Base-by-base conservation (phyloP, 2,113 vertebrate species). In the Paratilapia polleni region DNA sequence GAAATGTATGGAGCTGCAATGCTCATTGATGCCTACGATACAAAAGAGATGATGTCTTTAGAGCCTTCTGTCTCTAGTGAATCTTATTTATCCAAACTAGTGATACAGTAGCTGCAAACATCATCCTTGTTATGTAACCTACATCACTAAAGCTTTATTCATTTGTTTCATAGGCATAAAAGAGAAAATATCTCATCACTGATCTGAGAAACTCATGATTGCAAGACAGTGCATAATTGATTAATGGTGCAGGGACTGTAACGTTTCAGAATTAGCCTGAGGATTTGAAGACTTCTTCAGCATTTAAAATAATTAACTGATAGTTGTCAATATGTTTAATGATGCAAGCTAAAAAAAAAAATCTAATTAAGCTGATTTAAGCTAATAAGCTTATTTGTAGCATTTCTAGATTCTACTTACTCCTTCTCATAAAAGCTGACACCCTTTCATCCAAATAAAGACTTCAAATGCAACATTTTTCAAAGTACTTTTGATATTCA, bases 91-190 rank as follows among this genome's bases (percentile, higher is more conserved):
- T 63, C 24, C 28, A 17, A 1, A 34, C 6, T 11, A 15, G 5
- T 19, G 66, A 26, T 58, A 8, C 56, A 78, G 79, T 8, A 26
- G 66, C 66, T 31, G 15, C 43, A 54, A 73, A 73, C 54, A 20
- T 26, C 26, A 52, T 31, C 12, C 9, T 52, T 31, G 26, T 54
- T 34, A 31, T 54, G 54, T 52, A 31, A 70, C 66, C 43, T 70
- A 43, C 28, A 70, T 70, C 43, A 20, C 43, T 70, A 70, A 31
- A 17, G 28, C 49, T 9, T 52, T 22, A 49, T 70, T 20, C 43
- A 20, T 70, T 70, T 70, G 43, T 70, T 49, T 70, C 66, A 70
- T 43, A 28, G 66, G 66, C 43, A 70, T 13, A 70, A 70, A 70
- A 31, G 28, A 31, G 28, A 31, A 31, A 70, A 54, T 73, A 54